Evolutionary conservation across 64 coral and sea anemone genomes (phyloP).

Genomic region (Stichodactyla helianthus): DNA sequence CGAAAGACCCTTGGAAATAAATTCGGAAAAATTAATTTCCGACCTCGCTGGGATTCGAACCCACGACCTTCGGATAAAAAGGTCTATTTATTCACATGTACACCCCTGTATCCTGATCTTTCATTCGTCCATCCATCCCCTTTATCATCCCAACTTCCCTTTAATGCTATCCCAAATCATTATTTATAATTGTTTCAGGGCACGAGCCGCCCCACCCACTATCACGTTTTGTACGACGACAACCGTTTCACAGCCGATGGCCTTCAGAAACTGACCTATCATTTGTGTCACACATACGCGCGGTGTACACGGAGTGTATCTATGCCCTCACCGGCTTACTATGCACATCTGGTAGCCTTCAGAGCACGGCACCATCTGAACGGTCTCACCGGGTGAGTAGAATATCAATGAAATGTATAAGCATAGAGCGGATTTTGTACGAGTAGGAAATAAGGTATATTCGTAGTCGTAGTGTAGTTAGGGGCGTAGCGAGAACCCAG

Average conservation of each 20-base stretch:
- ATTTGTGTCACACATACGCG: conserved; percentile 76
- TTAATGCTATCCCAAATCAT: neutral
- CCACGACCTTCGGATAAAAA: no score
- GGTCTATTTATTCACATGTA: no score
- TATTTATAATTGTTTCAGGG: conserved; percentile 13
- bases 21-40: no score
- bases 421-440: neutral
- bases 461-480: no score
- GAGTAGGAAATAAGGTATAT: no score
- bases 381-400: neutral
- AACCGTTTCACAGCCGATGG: conserved; percentile 54
- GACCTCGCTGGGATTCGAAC: no score
- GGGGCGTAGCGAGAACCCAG: no score
- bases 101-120: neutral
- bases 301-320: conserved; percentile 76
- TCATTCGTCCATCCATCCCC: neutral
- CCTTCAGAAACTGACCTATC: conserved; percentile 72
- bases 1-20: no score
- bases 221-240: conserved; percentile 83
- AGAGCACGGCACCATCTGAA: conserved; percentile 58
- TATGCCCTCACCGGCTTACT: conserved; percentile 80
- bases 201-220: conserved; percentile 83
- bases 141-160: neutral
- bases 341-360: conserved; percentile 78
- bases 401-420: neutral